phyloP scores from a whole-genome alignment of 2,888 invertebrate species.

The Sepioteuthis lessoniana region DNA sequence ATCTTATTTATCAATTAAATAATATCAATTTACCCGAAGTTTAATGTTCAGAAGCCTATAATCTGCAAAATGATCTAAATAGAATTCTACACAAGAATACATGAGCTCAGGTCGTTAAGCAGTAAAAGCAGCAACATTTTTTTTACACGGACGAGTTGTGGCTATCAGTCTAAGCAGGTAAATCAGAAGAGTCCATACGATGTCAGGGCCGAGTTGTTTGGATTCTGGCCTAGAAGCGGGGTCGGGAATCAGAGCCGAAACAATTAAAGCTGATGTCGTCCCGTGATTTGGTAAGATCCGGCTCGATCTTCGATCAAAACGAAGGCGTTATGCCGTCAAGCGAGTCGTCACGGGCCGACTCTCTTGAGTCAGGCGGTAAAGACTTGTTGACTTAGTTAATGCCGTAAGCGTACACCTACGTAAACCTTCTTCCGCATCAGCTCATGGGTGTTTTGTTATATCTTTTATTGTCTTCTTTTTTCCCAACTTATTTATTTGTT shows the following conservation, averaged over 20 bases:
- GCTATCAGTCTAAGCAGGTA: not conserved
- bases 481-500: not conserved
- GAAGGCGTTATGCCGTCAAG: conserved; percentile 11
- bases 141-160: not conserved
- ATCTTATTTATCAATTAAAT: not conserved
- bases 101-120: not conserved
- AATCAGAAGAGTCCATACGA: not conserved
- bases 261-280: not conserved
- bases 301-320: conserved; percentile 1
- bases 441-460: not conserved
- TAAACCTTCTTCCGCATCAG: not conserved
- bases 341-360: not conserved
- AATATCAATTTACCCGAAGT: not conserved
- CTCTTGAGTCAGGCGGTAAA: not conserved
- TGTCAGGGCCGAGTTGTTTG: not conserved
- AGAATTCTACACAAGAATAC: not conserved
- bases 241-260: not conserved
- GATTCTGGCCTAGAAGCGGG: not conserved
- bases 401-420: not conserved
- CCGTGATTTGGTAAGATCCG: not conserved
- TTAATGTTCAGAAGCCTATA: not conserved
- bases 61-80: not conserved
- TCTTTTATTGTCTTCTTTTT: not conserved
- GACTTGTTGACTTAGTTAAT: conserved; percentile 33
- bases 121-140: not conserved